Evolutionary conservation across 1,140 invertebrate genomes (phyloP), one percentile per base, ranked within the genome.

Genomic region (Solenopsis invicta): DNA sequence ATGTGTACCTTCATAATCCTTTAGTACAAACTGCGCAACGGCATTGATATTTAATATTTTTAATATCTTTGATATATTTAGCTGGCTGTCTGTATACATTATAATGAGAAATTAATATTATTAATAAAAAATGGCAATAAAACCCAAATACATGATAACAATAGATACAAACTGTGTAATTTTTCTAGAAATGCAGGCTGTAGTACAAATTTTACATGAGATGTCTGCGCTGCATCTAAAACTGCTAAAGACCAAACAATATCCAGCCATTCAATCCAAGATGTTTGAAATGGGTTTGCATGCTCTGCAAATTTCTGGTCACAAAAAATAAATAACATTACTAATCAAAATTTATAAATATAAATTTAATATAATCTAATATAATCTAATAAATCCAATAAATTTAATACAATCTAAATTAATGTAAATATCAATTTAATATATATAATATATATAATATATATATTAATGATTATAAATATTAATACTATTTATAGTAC

Each of bases 21-120:
- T 84, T 8, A 84, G 8, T 10, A 59, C 5, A 61, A 84, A 84
- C 16, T 84, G 80, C 34, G 80, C 80, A 24, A 84, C 52, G 4
- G 64, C 69, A 3, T 84, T 84, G n/a, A 84, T 74, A 37, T 84
- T 84, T 37, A 84, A 74, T 48, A 84, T 61, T 84, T 84, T 84
- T 37, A 84, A 48, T 75, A 18, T 50, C 13, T 74, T 84, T 41
- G 80, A 61, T 16, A 84, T 10, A 84, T 61, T 84, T 62, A 84
- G 8, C 12, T 74, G 34, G 2, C n/a, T 8, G 2, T 0, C 80
- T 84, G 50, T 24, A 81, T n/a, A 71, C 50, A 10, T 24, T 5
- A 37, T 45, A 41, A 66, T 4, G 29, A 61, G 1, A 48, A 61
- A 84, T 37, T 37, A 54, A 74, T 71, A 29, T 61, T 48, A 74